Conservation (phyloP, 2,113 vertebrate species). For the Hystrix brachyura region DNA sequence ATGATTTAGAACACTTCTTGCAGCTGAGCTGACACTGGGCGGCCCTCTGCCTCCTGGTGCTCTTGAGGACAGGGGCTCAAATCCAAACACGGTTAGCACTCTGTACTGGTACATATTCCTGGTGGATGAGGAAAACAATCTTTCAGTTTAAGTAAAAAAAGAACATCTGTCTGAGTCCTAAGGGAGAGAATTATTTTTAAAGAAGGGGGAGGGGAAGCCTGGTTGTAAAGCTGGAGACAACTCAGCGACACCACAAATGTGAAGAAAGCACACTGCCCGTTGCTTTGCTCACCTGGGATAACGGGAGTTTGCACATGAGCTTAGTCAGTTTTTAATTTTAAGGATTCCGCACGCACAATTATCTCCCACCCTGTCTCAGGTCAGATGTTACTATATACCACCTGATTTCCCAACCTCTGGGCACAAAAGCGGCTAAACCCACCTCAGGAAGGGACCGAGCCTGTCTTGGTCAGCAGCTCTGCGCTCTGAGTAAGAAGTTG, state of each 20-base stretch:
- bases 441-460: not conserved
- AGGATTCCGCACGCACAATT: not conserved
- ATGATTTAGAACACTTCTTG: conserved; percentile 68
- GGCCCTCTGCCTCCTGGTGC: conserved; percentile 49
- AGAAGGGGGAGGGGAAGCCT: conserved; percentile 27
- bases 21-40: conserved; percentile 73
- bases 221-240: conserved; percentile 32
- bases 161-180: conserved; percentile 64
- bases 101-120: conserved; percentile 68
- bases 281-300: not conserved
- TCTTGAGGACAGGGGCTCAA: conserved; percentile 74
- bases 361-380: not conserved
- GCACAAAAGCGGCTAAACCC: not conserved
- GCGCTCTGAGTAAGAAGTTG: not conserved
- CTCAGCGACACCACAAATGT: not conserved
- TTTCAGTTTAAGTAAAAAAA: conserved; percentile 63
- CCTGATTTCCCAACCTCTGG: not conserved
- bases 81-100: conserved; percentile 74
- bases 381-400: not conserved
- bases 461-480: not conserved
- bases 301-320: not conserved
- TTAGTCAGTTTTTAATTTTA: conserved; percentile 7
- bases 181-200: conserved; percentile 70
- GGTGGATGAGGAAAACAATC: conserved; percentile 54
- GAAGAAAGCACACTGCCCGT: not conserved